Percentiles rank a stretch among this genome's conserved stretches.
Conservation (phyloP, 2,888 invertebrate species). For the Dinocampus coccinellae region DNA sequence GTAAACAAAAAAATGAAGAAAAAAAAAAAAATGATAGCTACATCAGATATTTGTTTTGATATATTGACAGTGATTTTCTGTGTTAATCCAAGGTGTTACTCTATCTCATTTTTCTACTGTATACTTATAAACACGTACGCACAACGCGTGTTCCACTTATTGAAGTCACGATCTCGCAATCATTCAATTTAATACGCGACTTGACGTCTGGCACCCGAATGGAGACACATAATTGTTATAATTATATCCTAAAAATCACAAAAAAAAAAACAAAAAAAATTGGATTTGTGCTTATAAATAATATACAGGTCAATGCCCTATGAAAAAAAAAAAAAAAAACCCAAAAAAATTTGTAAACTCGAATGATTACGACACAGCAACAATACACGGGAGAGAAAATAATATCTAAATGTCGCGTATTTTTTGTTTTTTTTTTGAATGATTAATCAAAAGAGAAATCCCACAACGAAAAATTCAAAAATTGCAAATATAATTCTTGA, state of each 20-base stretch:
- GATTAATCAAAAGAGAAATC: constrained; percentile 5
- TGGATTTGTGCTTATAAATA: constrained; percentile 24
- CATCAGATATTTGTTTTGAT: background rate
- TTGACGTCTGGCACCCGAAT: background rate
- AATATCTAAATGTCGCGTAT: background rate
- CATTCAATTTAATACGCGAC: background rate
- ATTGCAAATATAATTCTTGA: background rate
- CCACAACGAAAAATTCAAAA: background rate
- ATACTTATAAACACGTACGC: background rate
- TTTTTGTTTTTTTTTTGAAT: background rate
- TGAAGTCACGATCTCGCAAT: constrained; percentile 38
- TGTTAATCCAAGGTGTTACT: constrained; percentile 23
- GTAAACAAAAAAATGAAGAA: background rate
- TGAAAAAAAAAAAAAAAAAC: constrained; percentile 13
- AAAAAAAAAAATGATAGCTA: background rate
- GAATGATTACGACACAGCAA: constrained; percentile 6
- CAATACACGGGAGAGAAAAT: constrained; percentile 6
- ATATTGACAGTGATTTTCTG: constrained; percentile 25
- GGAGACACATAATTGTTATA: background rate
- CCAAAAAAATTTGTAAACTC: background rate
- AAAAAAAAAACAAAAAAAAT: constrained; percentile 9
- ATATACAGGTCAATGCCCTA: constrained; percentile 17
- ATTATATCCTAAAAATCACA: too few species aligned
- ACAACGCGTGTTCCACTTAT: constrained; percentile 37
- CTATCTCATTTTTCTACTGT: background rate